Percentiles rank a stretch among this genome's conserved stretches.
phyloP scores from a whole-genome alignment of 64 coral and sea anemone genomes.

The Stylophora pistillata region DNA sequence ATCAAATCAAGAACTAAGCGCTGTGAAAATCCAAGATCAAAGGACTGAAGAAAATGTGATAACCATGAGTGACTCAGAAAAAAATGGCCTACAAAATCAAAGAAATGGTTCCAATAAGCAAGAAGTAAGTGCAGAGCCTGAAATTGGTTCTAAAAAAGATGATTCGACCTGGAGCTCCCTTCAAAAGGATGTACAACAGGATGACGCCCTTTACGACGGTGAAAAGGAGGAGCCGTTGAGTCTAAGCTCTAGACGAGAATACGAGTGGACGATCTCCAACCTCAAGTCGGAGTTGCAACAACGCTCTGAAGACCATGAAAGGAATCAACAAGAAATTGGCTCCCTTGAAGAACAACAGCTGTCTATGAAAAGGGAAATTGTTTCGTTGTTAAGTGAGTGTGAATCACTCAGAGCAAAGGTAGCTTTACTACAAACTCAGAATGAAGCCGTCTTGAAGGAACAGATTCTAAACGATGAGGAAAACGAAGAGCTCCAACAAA shows the following conservation, averaged over 20 bases:
- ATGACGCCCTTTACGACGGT: neutral
- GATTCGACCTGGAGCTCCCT: neutral
- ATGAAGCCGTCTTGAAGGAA: slow-evolving; percentile 56
- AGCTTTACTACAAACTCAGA: slow-evolving; percentile 42
- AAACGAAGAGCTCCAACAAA: slow-evolving; percentile 28
- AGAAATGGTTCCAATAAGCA: neutral
- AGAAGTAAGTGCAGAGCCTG: neutral
- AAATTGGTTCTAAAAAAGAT: no score
- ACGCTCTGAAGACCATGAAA: slow-evolving; percentile 6
- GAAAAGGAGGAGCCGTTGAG: neutral
- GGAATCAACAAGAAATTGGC: slow-evolving; percentile 33
- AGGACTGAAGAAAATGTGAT: neutral
- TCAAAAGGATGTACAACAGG: neutral
- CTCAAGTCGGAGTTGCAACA: slow-evolving; percentile 24
- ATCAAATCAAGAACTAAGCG: no score
- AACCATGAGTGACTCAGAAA: neutral
- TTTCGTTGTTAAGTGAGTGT: slow-evolving; percentile 24
- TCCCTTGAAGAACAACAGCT: slow-evolving; percentile 1
- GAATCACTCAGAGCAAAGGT: slow-evolving; percentile 24
- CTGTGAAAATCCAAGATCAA: neutral
- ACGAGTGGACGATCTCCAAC: slow-evolving; percentile 26
- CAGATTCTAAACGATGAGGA: slow-evolving; percentile 47
- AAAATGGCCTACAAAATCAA: neutral
- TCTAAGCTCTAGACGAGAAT: slow-evolving; percentile 2
- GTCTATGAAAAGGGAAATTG: slow-evolving; percentile 40